These are phyloP conservation scores for Xestia sexstrigata DNA, from an alignment of 2,888 invertebrate species.

Conservation along the genomic window DNA sequence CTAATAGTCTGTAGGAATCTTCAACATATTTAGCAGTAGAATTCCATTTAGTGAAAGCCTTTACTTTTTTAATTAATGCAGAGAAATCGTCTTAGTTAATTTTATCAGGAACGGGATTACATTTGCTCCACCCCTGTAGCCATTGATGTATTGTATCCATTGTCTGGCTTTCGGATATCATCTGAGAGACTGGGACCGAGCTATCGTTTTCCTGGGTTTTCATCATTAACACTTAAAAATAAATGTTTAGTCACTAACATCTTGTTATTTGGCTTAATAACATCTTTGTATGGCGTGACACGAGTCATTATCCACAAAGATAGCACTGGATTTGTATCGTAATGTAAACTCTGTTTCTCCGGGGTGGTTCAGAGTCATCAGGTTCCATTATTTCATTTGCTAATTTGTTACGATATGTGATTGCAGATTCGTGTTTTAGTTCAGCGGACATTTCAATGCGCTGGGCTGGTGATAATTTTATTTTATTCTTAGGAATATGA, in stretches of 20 bases:
- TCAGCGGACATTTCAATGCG: not conserved
- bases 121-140: conserved; percentile 22
- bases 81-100: conserved; percentile 29
- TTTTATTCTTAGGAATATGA: not conserved
- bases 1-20: not conserved
- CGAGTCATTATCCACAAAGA: conserved; percentile 8
- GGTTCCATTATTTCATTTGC: not conserved
- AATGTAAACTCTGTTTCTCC: conserved; percentile 9
- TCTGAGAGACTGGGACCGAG: not conserved
- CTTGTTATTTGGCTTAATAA: conserved; percentile 14
- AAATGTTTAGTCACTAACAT: conserved; percentile 33
- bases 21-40: conserved; percentile 30
- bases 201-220: conserved; percentile 7
- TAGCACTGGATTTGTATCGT: conserved; percentile 1
- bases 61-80: conserved; percentile 28
- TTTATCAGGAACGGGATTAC: conserved; percentile 36
- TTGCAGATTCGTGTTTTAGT: conserved; percentile 1
- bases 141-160: conserved; percentile 31
- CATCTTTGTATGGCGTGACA: conserved; percentile 1
- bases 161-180: conserved; percentile 29
- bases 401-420: conserved; percentile 5
- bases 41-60: conserved; percentile 33
- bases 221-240: too few relatives aligned
- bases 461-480: too few relatives aligned
- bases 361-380: too few relatives aligned